Conservation (phyloP, 2,113 vertebrate genomes). For the Oreochromis spilurus region DNA sequence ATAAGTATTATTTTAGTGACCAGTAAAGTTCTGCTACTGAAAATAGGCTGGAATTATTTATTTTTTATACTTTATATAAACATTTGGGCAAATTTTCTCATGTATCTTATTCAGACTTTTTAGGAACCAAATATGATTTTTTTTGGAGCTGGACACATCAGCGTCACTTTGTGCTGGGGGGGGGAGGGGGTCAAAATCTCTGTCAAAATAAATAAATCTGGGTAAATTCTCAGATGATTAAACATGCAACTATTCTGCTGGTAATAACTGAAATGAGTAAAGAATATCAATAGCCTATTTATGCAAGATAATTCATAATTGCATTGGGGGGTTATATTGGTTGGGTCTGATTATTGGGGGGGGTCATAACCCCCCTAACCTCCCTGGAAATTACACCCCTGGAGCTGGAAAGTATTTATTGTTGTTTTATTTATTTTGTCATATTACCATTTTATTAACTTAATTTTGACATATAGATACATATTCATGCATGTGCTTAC, state of each 20-base stretch:
- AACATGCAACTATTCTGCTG: neutral
- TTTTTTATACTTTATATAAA: neutral
- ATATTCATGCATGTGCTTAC: neutral
- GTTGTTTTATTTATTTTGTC: neutral
- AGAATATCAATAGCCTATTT: neutral
- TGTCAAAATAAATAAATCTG: neutral
- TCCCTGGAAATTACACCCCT: fast-evolving
- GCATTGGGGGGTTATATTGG: neutral
- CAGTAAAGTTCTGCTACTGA: neutral
- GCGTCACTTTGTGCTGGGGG: fast-evolving
- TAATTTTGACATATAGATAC: neutral
- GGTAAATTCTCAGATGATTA: neutral
- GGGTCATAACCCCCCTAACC: fast-evolving
- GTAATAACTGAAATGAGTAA: fast-evolving
- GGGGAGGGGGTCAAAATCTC: neutral
- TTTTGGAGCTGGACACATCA: neutral
- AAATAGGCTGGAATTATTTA: too few relatives aligned
- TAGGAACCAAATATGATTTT: neutral
- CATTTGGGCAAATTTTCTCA: neutral
- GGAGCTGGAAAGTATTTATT: neutral
- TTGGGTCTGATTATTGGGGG: neutral
- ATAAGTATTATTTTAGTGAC: neutral
- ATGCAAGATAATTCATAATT: neutral
- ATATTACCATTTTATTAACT: neutral
- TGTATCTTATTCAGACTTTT: neutral